These are phyloP conservation scores for Lagopus leucura DNA, from an alignment of 2,113 vertebrate species.

Conservation along the genomic window DNA sequence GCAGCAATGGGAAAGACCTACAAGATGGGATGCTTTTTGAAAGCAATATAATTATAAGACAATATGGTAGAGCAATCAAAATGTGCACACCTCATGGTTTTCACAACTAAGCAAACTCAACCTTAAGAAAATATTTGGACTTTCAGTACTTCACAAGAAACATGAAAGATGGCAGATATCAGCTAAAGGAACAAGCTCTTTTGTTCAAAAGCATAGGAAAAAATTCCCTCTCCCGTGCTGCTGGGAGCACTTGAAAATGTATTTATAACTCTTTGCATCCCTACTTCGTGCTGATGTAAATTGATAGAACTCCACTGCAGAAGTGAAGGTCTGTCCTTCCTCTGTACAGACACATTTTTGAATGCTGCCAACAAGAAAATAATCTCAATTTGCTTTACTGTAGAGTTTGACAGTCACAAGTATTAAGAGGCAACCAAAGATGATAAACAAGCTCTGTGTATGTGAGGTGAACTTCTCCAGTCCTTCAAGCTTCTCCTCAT, in stretches of 20 bases:
- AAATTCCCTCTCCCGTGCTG: neutral
- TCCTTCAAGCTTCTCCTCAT: neutral
- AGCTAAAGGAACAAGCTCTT: neutral
- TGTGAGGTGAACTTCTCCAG: neutral
- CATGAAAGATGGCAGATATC: neutral
- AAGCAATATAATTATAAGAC: fast-evolving
- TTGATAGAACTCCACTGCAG: neutral
- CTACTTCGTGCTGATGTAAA: neutral
- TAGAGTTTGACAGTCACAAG: neutral
- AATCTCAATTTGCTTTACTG: neutral
- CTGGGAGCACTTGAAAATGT: neutral
- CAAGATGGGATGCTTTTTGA: neutral
- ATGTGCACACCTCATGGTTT: fast-evolving
- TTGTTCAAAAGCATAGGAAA: neutral
- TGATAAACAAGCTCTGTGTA: neutral
- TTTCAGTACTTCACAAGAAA: neutral
- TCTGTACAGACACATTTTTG: neutral
- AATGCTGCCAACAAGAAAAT: neutral
- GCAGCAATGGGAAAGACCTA: neutral
- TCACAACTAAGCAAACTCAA: neutral
- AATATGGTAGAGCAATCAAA: neutral
- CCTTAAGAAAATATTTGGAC: neutral
- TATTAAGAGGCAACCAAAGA: neutral
- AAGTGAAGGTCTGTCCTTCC: neutral
- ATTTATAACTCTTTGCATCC: neutral